Evolutionary conservation across 2,888 invertebrate species (phyloP), one percentile per base, ranked within the genome.

Genomic region (Latheticus oryzae): DNA sequence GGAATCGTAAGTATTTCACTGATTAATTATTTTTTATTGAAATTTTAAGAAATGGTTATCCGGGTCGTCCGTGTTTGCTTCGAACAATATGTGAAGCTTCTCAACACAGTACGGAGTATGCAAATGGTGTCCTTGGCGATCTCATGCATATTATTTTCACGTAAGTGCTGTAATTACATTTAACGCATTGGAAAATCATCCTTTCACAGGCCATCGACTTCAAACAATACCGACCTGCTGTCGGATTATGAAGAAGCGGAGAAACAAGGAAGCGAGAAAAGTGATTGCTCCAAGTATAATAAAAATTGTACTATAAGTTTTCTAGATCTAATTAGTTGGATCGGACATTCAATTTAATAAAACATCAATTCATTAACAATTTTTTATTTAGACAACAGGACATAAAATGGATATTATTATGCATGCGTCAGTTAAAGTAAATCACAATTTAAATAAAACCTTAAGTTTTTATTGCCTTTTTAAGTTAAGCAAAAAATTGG

Each of bases 21-120:
- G 1, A 21, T n/a, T 13, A 35, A 35, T n/a, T n/a, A n/a, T n/a
- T n/a, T 17, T n/a, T 37, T n/a, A 33, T 9, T 11, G n/a, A 32
- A 23, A 23, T 21, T 35, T 12, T 21, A 8, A 70, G 70, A 37
- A 63, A 60, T 38, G 69, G 69, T 1, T 68, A 66, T 51, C 64
- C 64, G 1, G 89, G 89, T 2, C 82, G 85, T 60, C 83, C 83
- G 32, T 92, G 91, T 76, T 76, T 91, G 64, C 79, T 91, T 60
- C 83, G 89, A 65, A 85, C 87, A 64, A 88, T 92, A 73, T 91
- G 91, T 73, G 90, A 91, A 75, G 84, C 87, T 16, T 87, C 91
- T 0, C 84, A 89, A 0, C 80, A 83, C 59, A 86, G 89, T 42
- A 83, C 90, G 68, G 82, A 81, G 64, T 83, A 85, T 71, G 83